Evolutionary conservation across 2,888 invertebrate genomes (phyloP), one percentile per base, ranked within the genome.

Genomic region (Minunthozetes semirufus): DNA sequence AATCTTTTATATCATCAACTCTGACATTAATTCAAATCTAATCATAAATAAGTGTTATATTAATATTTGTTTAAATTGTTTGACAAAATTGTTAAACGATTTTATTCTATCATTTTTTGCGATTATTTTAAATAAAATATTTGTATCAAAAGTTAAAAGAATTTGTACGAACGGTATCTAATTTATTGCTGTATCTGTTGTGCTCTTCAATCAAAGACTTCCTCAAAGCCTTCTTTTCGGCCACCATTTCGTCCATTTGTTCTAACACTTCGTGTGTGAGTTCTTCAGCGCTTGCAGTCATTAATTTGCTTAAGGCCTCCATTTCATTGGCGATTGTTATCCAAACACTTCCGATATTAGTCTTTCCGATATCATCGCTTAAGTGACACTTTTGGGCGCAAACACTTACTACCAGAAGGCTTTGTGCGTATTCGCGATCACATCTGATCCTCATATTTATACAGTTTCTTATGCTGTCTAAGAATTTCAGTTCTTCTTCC

Each of bases 131-230:
- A n/a, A n/a, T n/a, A n/a, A n/a, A n/a, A n/a, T n/a, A n/a, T n/a
- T n/a, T n/a, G n/a, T n/a, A n/a, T n/a, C n/a, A 53, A 53, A 13
- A 15, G n/a, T 15, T 53, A n/a, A 53, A 53, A 13, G 6, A n/a
- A 53, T 15, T n/a, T 6, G 11, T 19, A 19, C n/a, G 2, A 19
- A 59, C 59, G 19, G n/a, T 59, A 59, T 59, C 22, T 90, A 89
- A 80, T 93, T 90, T 82, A 92, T n/a, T 59, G 19, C 22, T 22
- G 19, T 59, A 59, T 59, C 59, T 89, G 76, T 88, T 87, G 81
- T 94, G 91, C 81, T 95, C 94, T 81, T 96, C 95, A 81, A 91
- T 90, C 82, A 94, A 94, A 72, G 88, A 85, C 83, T 94, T 94
- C 79, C 91, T 87, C 5, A 92, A 88, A 82, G 90, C 89, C 81